These are phyloP conservation scores for Scelioninae gen. 1 DNA, from an alignment of 2,888 invertebrate genomes.

Conservation along the genomic window DNA sequence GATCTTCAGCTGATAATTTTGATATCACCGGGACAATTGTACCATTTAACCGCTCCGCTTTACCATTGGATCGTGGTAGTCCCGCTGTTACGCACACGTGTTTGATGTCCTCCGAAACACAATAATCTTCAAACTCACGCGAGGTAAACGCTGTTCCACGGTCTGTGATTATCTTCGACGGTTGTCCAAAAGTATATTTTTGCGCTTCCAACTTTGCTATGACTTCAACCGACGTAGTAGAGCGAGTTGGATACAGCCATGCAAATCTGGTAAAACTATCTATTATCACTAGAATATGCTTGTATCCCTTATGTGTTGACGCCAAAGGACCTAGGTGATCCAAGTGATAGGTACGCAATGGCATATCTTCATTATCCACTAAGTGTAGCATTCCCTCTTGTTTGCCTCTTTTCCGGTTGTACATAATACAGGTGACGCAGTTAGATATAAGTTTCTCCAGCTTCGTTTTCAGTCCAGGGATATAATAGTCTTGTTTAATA, in stretches of 20 bases:
- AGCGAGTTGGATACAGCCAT: constrained; percentile 21
- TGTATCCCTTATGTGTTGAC: constrained; percentile 28
- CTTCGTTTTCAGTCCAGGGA: constrained; percentile 33
- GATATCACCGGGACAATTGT: constrained; percentile 76
- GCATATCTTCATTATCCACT: constrained; percentile 37
- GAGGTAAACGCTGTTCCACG: constrained; percentile 44
- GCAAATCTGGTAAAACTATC: constrained; percentile 25
- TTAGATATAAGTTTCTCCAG: constrained; percentile 43
- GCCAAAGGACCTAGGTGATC: constrained; percentile 52
- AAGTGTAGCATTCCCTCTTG: constrained; percentile 57
- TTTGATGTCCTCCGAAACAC: background rate
- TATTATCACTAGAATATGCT: constrained; percentile 2
- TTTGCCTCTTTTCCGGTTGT: constrained; percentile 54
- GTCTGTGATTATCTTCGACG: constrained; percentile 78
- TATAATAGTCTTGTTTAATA: constrained; percentile 43
- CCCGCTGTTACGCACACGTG: background rate
- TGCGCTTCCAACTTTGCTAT: constrained; percentile 75
- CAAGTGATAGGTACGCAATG: constrained; percentile 46
- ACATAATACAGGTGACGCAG: constrained; percentile 47
- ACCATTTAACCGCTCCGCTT: constrained; percentile 56
- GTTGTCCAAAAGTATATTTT: constrained; percentile 80
- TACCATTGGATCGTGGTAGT: constrained; percentile 72
- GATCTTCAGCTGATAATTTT: constrained; percentile 76
- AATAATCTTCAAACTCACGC: constrained; percentile 11
- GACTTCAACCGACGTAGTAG: constrained; percentile 35